These are phyloP conservation scores for Caenorhabditis inopinata DNA, from an alignment of 1,140 invertebrate species.

Conservation along the genomic window DNA sequence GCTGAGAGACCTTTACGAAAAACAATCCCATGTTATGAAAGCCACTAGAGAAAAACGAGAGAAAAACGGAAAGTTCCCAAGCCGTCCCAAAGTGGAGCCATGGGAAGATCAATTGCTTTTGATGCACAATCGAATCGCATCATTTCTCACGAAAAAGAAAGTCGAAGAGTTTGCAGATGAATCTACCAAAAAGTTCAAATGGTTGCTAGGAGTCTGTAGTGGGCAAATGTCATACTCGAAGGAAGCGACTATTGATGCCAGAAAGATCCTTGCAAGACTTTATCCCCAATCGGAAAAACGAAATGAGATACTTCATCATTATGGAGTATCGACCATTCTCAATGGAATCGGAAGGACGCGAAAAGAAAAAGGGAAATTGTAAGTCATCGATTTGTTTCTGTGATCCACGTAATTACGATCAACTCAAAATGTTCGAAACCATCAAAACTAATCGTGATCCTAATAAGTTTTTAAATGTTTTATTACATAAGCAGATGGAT, in stretches of 20 bases:
- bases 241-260: neutral
- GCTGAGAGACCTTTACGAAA: neutral
- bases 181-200: neutral
- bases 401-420: no score
- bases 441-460: no score
- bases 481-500: no score
- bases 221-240: neutral
- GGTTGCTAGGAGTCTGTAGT: neutral
- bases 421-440: no score
- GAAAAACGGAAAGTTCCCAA: neutral
- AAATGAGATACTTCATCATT: neutral
- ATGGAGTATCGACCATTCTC: neutral
- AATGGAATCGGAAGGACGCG: neutral
- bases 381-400: neutral
- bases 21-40: neutral
- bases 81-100: neutral
- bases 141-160: neutral
- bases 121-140: neutral
- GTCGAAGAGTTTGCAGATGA: neutral
- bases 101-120: neutral
- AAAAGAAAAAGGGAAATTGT: neutral
- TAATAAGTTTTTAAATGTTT: no score
- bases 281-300: neutral
- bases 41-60: neutral
- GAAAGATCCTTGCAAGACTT: neutral